Evolutionary conservation across 2,888 invertebrate species (phyloP), one percentile per base, ranked within the genome.

Genomic region (Bellardia pandia): DNA sequence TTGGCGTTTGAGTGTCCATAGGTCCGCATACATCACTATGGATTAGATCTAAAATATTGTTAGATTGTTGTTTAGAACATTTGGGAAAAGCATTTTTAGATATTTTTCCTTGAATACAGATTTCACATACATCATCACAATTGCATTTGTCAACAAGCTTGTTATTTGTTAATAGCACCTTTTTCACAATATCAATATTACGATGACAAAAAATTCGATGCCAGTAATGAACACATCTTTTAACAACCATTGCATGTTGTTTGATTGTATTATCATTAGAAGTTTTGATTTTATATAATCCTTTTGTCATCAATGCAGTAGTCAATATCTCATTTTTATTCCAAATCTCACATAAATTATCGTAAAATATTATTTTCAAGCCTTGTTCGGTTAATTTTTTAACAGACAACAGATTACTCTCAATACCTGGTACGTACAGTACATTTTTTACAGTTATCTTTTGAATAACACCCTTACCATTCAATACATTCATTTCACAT

Each of bases 201-300:
- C 14, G 14, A 6, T n/a, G 51, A 51, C 51, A n/a, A 14, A 51
- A 14, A 2, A 53, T 11, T 23, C 85, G 62, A 71, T 85, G 85
- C 58, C 74, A 85, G 8, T 42, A 42, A 7, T 42, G 42, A 42
- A 9, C 42, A 42, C 42, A 42, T 9, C 42, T 42, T 42, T 48
- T 48, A 48, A 48, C 13, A 13, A 48, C 4, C 48, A 48, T 48
- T 13, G 48, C 48, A 13, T 48, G 48, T 48, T 48, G 48, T 14
- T 48, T 48, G 4, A 13, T 9, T 48, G 2, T 14, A 48, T 48
- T 48, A 48, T 13, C 13, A 48, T 14, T 4, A 2, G 2, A 3
- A 13, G 11, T 48, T 48, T 48, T 48, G 9, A 48, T 48, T 48
- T 48, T 48, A 48, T 48, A 48, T 14, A 48, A 48, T 4, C 13